Percentiles rank a stretch among this genome's conserved stretches.
Evolutionary conservation across 2,113 vertebrate genomes (phyloP).

Genomic region (Thryonomys swinderianus): DNA sequence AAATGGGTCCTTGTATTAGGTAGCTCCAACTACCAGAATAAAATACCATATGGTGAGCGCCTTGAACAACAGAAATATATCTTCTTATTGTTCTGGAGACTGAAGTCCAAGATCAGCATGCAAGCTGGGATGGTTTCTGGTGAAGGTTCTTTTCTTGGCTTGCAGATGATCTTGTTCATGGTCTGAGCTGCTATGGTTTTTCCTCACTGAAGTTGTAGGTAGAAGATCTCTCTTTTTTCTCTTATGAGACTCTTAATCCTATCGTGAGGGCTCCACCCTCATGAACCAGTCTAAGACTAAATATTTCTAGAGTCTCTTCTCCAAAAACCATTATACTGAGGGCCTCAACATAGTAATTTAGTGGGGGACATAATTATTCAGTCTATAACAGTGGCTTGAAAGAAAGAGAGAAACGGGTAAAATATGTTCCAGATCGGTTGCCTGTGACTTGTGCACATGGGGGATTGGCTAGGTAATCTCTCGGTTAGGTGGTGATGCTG

Average conservation of each 20-base stretch:
- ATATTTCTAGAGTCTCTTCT: background rate
- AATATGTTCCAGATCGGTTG: background rate
- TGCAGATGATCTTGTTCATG: background rate
- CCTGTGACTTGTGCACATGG: background rate
- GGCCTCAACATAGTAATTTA: background rate
- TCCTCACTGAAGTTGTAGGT: background rate
- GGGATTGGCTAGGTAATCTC: background rate
- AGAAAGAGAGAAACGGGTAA: conserved; percentile 14
- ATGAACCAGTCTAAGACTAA: background rate
- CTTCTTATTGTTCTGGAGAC: background rate
- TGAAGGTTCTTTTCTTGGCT: background rate
- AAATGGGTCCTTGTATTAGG: background rate
- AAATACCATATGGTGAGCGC: background rate
- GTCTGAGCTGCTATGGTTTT: background rate
- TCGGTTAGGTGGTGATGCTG: background rate
- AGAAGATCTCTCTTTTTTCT: background rate
- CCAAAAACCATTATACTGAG: background rate
- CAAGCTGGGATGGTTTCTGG: background rate
- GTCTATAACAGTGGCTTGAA: background rate
- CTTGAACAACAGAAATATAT: background rate
- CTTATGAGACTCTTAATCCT: background rate
- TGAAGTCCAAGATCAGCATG: background rate
- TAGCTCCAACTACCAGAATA: background rate
- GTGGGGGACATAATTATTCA: background rate
- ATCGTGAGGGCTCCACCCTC: background rate